These are phyloP conservation scores for Ametastegia equiseti DNA, from an alignment of 2,888 invertebrate genomes.

Conservation along the genomic window DNA sequence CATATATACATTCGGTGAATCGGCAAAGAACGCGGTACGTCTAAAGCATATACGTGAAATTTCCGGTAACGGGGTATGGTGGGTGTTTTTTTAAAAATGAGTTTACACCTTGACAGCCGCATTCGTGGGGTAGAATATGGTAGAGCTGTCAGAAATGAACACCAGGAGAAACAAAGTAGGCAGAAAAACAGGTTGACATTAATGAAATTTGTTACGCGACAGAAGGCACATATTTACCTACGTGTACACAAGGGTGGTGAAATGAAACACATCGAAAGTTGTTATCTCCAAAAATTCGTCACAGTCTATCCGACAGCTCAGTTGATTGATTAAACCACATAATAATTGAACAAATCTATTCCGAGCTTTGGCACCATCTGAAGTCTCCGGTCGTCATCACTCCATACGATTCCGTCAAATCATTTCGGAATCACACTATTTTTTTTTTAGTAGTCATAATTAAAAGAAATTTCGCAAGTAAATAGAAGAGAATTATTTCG, in stretches of 20 bases:
- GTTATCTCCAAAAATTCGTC: neutral
- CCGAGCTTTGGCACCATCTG: too few species aligned
- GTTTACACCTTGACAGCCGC: neutral
- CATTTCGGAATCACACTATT: too few species aligned
- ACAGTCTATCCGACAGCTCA: neutral
- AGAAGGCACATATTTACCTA: neutral
- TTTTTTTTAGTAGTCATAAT: too few species aligned
- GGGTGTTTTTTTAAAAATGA: neutral
- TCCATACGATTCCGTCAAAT: too few species aligned
- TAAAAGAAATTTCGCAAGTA: neutral
- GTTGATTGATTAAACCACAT: neutral
- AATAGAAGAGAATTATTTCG: neutral
- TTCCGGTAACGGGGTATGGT: neutral
- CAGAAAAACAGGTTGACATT: slow-evolving; percentile 38
- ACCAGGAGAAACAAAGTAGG: slow-evolving; percentile 20
- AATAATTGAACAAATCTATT: neutral
- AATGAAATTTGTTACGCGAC: slow-evolving; percentile 30
- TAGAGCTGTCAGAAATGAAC: slow-evolving; percentile 32
- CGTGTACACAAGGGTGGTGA: neutral
- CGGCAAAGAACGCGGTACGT: too few species aligned
- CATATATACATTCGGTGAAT: too few species aligned
- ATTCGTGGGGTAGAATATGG: neutral
- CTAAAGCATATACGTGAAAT: too few species aligned
- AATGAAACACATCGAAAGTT: neutral
- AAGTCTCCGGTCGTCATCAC: too few species aligned